Evolutionary conservation across 2,113 vertebrate genomes (phyloP).

Genomic region (Myotis yumanensis): DNA sequence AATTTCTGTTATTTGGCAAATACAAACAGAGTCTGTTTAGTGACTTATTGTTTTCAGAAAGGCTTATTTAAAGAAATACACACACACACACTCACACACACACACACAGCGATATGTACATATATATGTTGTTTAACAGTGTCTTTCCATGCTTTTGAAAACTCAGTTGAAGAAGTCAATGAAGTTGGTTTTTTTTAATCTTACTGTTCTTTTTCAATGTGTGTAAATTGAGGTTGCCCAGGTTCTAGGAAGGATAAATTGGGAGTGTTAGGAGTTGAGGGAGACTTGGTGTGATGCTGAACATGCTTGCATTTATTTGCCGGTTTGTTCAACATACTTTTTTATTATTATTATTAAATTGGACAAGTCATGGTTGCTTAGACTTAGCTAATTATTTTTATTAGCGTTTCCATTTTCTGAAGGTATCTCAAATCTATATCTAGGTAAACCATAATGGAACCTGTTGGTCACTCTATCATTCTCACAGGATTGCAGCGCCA

Average conservation of each 20-base stretch:
- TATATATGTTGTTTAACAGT: background rate
- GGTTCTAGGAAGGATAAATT: background rate
- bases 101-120: too few species aligned
- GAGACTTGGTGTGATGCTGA: background rate
- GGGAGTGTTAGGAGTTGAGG: background rate
- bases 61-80: background rate
- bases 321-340: background rate
- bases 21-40: background rate
- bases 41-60: background rate
- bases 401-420: constrained; percentile 31
- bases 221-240: background rate
- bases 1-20: constrained; percentile 23
- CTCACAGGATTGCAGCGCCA: constrained; percentile 84
- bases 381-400: constrained; percentile 21
- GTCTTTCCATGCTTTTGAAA: background rate
- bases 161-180: background rate
- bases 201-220: background rate
- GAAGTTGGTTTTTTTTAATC: background rate
- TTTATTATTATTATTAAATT: background rate
- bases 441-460: constrained; percentile 70
- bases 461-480: constrained; percentile 51
- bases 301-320: constrained; percentile 26
- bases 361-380: constrained; percentile 3
- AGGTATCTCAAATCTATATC: background rate
- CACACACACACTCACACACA: too few species aligned